Evolutionary conservation across 2,113 vertebrate genomes (phyloP), one percentile per base, ranked within the genome.

Genomic region (Zonotrichia leucophrys): DNA sequence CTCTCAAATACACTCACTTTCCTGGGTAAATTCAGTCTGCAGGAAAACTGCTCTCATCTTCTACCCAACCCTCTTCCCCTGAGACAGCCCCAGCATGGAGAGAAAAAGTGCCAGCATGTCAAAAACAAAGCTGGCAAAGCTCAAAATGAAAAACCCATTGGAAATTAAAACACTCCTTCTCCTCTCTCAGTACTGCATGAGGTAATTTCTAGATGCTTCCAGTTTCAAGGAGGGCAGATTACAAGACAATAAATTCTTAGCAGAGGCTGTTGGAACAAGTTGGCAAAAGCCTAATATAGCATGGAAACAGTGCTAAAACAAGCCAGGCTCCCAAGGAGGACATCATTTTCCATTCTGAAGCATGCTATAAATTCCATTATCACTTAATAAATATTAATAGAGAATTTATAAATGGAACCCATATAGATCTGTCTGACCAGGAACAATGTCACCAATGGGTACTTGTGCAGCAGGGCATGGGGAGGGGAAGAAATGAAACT

Each of bases 321-420:
- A 96, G 90, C 49, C 7, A 11, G 75, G 59, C 56, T 96, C 84
- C 92, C 3, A 15, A 79, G 66, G 63, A 96, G 93, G 94, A 92
- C 87, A 89, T 94, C 35, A 72, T 85, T 96, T 96, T 86, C 96
- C 79, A 87, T 96, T 96, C 82, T 72, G 87, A 96, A 96, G 63
- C 52, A 76, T 87, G 75, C 89, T 90, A 96, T 94, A 97, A 95
- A 97, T 96, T 88, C 95, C 93, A 97, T 95, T 94, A 95, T 86
- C 86, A 88, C 89, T 95, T 97, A 96, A 96, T 97, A 95, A 96
- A 97, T 97, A 97, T 97, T 97, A 97, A 97, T 97, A 94, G 94
- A 88, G 55, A 90, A 95, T 90, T 96, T 97, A 95, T 96, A 97
- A 96, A 96, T 91, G 92, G 77, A 92, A 68, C 35, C 35, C 81